Conservation (phyloP, 1,140 invertebrate genomes). For the Ruditapes philippinarum region DNA sequence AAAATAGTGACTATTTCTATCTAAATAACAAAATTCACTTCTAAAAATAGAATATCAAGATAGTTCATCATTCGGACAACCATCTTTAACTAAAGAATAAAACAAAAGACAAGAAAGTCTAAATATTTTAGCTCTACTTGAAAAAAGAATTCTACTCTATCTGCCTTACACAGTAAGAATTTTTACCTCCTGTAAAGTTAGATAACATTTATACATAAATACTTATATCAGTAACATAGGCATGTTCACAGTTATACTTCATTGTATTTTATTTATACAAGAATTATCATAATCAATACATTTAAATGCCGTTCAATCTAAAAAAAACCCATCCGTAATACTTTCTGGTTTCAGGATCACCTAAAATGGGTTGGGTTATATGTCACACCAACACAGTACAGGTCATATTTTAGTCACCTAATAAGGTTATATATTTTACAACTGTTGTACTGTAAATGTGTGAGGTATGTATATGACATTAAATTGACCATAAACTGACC, state of each 20-base stretch:
- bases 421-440: no score
- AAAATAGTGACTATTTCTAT: background rate
- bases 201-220: background rate
- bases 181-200: conserved; percentile 46
- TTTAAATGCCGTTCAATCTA: no score
- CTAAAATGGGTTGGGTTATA: no score
- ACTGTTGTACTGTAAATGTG: background rate
- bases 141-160: background rate
- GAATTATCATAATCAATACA: no score
- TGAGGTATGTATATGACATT: background rate
- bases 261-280: no score
- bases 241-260: no score
- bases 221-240: background rate
- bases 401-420: no score
- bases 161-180: background rate
- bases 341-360: no score
- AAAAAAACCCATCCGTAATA: no score
- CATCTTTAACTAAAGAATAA: background rate
- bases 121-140: conserved; percentile 28
- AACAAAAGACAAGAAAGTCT: background rate
- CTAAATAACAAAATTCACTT: conserved; percentile 35
- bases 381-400: no score
- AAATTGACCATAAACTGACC: background rate
- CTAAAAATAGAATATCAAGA: conserved; percentile 14
- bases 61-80: background rate